Conservation (phyloP, 2,113 vertebrate genomes). For the Phycodurus eques region DNA sequence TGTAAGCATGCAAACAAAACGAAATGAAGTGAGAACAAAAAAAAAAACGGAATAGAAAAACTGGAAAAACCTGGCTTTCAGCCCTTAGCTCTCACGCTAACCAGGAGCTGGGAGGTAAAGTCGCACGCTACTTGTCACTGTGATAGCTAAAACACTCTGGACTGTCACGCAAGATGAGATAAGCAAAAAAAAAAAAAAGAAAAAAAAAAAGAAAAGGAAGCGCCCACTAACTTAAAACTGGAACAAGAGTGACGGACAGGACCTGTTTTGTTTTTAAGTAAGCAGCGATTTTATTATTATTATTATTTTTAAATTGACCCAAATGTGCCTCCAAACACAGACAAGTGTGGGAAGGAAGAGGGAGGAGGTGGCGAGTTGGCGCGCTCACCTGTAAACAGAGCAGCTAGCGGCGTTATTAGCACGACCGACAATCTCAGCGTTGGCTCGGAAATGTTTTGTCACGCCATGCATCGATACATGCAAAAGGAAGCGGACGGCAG, state of each 20-base stretch:
- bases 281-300: neutral
- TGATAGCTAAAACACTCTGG: conserved; percentile 58
- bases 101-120: conserved; percentile 58
- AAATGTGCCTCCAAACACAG: neutral
- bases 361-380: neutral
- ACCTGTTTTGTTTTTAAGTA: neutral
- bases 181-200: neutral
- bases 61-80: conserved; percentile 81
- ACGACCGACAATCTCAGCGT: conserved; percentile 37
- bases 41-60: conserved; percentile 52
- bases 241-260: neutral
- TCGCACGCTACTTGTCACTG: conserved; percentile 73
- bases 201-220: neutral
- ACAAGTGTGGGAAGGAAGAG: neutral
- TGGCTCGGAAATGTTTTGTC: conserved; percentile 58
- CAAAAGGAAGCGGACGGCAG: conserved; percentile 47
- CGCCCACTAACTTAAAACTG: neutral
- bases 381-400: conserved; percentile 11
- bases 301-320: neutral
- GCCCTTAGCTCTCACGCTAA: conserved; percentile 77
- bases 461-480: conserved; percentile 43
- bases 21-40: conserved; percentile 59
- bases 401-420: conserved; percentile 8
- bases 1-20: conserved; percentile 43
- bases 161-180: conserved; percentile 62